These are phyloP conservation scores for Erethizon dorsatum DNA, from an alignment of 2,797 vertebrate genomes.

Conservation along the genomic window DNA sequence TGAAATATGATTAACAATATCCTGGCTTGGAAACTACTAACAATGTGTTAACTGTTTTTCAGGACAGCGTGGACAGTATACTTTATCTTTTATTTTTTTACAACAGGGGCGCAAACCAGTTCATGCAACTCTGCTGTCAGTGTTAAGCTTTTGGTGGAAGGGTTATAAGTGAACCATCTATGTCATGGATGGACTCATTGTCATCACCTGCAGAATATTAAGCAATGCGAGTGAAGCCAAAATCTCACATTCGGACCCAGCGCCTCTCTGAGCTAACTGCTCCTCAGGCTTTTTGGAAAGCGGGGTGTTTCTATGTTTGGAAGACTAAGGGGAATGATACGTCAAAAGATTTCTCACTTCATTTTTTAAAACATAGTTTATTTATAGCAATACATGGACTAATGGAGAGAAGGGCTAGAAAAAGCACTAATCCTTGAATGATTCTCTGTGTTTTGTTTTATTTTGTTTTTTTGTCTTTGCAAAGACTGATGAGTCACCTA, in stretches of 20 bases:
- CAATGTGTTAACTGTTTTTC: slow-evolving; percentile 69
- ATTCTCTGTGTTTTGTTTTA: not conserved
- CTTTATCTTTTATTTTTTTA: slow-evolving; percentile 65
- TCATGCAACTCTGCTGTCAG: not conserved
- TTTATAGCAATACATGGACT: not conserved
- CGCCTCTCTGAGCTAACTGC: not conserved
- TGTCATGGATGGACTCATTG: slow-evolving; percentile 58
- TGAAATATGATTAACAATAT: slow-evolving; percentile 76
- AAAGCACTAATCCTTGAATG: not conserved
- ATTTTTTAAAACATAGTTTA: not conserved
- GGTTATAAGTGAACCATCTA: slow-evolving; percentile 57
- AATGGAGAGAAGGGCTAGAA: not conserved
- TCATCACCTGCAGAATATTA: slow-evolving; percentile 32
- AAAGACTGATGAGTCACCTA: not conserved
- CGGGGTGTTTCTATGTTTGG: not conserved
- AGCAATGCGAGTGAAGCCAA: slow-evolving; percentile 27
- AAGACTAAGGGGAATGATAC: not conserved
- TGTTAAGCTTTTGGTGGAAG: slow-evolving; percentile 31
- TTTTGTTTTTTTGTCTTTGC: not conserved
- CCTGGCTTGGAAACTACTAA: slow-evolving; percentile 70
- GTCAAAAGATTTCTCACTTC: not conserved
- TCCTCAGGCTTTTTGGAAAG: not conserved
- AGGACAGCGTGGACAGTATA: not conserved
- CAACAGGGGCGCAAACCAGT: slow-evolving; percentile 33
- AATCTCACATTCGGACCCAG: not conserved